These are phyloP conservation scores for Nanger granti DNA, from an alignment of 2,113 vertebrate species.

Conservation along the genomic window DNA sequence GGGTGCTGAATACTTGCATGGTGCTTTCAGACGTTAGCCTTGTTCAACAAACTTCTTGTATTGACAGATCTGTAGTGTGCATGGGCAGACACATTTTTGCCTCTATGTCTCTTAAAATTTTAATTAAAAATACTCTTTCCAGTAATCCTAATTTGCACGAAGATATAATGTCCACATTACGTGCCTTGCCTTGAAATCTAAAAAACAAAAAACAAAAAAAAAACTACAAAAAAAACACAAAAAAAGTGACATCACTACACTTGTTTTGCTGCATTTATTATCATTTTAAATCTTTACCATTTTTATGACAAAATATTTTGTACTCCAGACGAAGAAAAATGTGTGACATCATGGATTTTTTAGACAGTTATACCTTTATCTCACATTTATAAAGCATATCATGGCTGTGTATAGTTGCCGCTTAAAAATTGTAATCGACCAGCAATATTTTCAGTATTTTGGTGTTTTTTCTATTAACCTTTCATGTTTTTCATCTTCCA, in stretches of 20 bases:
- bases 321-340: slow-evolving; percentile 95
- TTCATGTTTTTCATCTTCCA: slow-evolving; percentile 97
- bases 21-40: slow-evolving; percentile 90
- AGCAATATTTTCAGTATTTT: slow-evolving; percentile 99
- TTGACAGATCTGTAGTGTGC: slow-evolving; percentile 81
- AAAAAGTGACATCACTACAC: slow-evolving; percentile 95
- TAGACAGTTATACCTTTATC: slow-evolving; percentile 98
- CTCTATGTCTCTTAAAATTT: slow-evolving; percentile 91
- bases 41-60: slow-evolving; percentile 84
- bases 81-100: slow-evolving; percentile 88
- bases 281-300: slow-evolving; percentile 98
- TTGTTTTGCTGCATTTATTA: slow-evolving; percentile 99
- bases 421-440: slow-evolving; percentile 99
- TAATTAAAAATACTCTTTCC: slow-evolving; percentile 88
- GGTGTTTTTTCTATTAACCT: slow-evolving; percentile 95
- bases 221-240: slow-evolving; percentile 43
- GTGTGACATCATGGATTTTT: slow-evolving; percentile 97
- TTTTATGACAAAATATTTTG: slow-evolving; percentile 99
- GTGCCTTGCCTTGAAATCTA: slow-evolving; percentile 99
- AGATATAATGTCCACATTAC: slow-evolving; percentile 99
- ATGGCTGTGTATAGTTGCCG: slow-evolving; percentile 99
- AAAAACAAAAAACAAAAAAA: slow-evolving; percentile 70
- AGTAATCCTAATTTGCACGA: slow-evolving; percentile 99
- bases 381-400: slow-evolving; percentile 99
- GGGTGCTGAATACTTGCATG: slow-evolving; percentile 88